Evolutionary conservation across 2,113 vertebrate species (phyloP).

Genomic region (Gymnobelideus leadbeateri): DNA sequence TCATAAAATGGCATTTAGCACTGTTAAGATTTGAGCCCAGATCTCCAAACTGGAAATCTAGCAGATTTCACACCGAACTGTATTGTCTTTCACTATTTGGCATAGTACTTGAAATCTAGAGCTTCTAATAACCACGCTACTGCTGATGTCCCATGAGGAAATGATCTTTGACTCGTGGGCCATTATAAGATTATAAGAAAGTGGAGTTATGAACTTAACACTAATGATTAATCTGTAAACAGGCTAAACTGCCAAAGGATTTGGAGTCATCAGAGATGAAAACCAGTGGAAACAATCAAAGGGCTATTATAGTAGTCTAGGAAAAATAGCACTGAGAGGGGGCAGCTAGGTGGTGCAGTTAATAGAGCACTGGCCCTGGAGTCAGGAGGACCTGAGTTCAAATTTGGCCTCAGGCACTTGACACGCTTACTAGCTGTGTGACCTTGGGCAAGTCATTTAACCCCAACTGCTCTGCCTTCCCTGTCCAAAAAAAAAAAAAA

Average conservation of each 20-base stretch:
- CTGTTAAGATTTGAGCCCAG: background rate
- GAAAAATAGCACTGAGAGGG: background rate
- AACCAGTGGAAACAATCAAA: background rate
- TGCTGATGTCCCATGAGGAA: background rate
- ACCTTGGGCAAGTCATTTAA: too few relatives aligned
- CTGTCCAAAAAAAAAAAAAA: too few relatives aligned
- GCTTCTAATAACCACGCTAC: background rate
- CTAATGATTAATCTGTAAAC: background rate
- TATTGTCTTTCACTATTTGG: background rate
- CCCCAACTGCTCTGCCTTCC: too few relatives aligned
- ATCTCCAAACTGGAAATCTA: background rate
- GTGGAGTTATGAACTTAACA: background rate
- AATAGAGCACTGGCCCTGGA: too few relatives aligned
- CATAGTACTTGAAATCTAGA: background rate
- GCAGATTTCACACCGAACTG: background rate
- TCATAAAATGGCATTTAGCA: background rate
- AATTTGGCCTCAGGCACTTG: too few relatives aligned
- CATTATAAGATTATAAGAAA: background rate
- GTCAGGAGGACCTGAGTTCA: too few relatives aligned
- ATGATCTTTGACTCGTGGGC: background rate
- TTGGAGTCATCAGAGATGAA: background rate
- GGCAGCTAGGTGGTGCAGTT: too few relatives aligned
- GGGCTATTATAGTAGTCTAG: background rate
- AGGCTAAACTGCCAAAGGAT: background rate
- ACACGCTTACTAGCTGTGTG: too few relatives aligned